Evolutionary conservation across 1,140 invertebrate genomes (phyloP).

Genomic region (Dendrolimus kikuchii): DNA sequence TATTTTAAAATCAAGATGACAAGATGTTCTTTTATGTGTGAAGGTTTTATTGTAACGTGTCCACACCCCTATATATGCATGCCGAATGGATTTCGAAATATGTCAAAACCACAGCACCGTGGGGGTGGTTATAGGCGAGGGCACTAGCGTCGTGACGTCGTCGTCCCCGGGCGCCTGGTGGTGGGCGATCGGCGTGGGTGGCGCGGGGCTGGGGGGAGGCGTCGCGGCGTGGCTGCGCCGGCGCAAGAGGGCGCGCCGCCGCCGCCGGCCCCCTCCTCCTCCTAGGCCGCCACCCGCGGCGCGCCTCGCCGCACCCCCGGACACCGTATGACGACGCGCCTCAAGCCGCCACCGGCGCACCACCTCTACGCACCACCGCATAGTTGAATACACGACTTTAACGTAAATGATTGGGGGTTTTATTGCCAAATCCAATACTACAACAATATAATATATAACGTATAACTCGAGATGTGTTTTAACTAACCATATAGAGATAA

Average conservation of each 20-base stretch:
- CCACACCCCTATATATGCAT: too few species aligned
- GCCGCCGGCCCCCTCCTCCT: slow-evolving; percentile 26
- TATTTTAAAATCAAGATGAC: too few species aligned
- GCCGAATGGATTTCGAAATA: too few species aligned
- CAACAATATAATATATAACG: too few species aligned
- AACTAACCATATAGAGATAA: too few species aligned
- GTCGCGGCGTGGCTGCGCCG: slow-evolving; percentile 17
- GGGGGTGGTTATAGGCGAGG: slow-evolving; percentile 13
- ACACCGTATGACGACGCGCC: slow-evolving; percentile 50
- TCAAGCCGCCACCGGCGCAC: slow-evolving; percentile 26
- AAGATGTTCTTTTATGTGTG: too few species aligned
- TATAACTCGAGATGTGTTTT: too few species aligned
- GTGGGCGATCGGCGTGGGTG: slow-evolving; percentile 17
- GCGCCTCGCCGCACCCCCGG: slow-evolving; percentile 30
- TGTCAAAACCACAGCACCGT: not conserved
- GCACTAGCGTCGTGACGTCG: slow-evolving; percentile 18
- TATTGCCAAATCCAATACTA: too few species aligned
- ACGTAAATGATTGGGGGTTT: slow-evolving; percentile 30
- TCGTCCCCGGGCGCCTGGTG: slow-evolving; percentile 25
- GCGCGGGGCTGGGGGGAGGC: slow-evolving; percentile 24
- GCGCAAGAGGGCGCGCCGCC: slow-evolving; percentile 39
- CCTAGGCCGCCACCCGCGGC: slow-evolving; percentile 34
- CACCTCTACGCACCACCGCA: slow-evolving; percentile 22
- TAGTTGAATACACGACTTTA: slow-evolving; percentile 41
- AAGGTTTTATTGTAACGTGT: too few species aligned